Base-by-base conservation (phyloP, 2,113 vertebrate genomes). In the Mohoua ochrocephala region DNA sequence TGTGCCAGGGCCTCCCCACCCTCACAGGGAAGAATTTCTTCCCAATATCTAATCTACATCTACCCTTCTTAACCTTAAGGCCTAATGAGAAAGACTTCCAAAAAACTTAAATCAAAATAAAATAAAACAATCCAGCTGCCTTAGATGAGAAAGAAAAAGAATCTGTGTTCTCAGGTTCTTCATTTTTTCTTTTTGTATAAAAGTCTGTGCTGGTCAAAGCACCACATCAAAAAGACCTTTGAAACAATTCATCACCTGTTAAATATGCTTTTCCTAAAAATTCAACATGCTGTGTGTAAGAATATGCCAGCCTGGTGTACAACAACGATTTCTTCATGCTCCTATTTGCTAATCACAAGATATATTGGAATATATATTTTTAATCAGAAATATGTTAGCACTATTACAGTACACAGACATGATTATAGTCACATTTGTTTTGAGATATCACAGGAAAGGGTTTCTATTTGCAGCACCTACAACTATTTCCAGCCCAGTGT, bases 391-490 rank as follows among this genome's bases (percentile, higher is more conserved):
- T 71, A 92, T 3, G 20, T 35, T 90, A 76, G 63, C n/a, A 17
- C 26, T 68, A 31, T 56, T 21, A 44, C 7, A 79, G 64, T 31
- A 64, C 73, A 64, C 20, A 81, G 20, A 60, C 41, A 41, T 2
- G 52, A 88, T 80, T 85, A 84, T 15, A 33, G 41, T 63, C 83
- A 65, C n/a, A 15, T 45, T 57, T 42, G 54, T 73, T 86, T 59
- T 59, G 68, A 56, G 79, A 65, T 42, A 61, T 5, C 5, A 19
- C 15, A 2, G 65, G 52, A 76, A 69, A 75, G 2, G 15, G 39
- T 33, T 96, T 81, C 82, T 93, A 67, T 83, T 41, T 87, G 76
- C 92, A 92, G 93, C 70, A 84, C 47, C 91, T 74, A 69, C 17
- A 86, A 77, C 56, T 91, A 69, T 84, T 96, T 94, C 78, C 31